Percentiles rank a stretch among this genome's conserved stretches.
Evolutionary conservation across 37 sponge, comb jelly and placozoan genomes (phyloP).

Genomic region (Chondrosia reniformis): DNA sequence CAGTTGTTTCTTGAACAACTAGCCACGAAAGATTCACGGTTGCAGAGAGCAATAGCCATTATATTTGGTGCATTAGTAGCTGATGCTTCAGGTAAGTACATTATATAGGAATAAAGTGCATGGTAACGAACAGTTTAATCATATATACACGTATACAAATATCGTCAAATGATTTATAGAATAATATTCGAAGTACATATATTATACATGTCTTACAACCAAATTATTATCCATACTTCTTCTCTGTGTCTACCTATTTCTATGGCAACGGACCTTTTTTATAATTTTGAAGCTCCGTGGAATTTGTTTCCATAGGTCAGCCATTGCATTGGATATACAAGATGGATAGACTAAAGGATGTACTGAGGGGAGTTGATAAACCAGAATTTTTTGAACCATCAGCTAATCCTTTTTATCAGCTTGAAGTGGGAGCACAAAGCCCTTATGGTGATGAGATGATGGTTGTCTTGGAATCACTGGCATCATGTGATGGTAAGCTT

Average conservation of each 20-base stretch:
- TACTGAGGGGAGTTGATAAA: neutral
- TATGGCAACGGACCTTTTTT: too few species aligned
- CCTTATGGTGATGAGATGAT: constrained; percentile 67
- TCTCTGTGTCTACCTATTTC: too few species aligned
- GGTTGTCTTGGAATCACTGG: constrained; percentile 50
- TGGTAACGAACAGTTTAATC: too few species aligned
- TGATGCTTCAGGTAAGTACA: constrained; percentile 77
- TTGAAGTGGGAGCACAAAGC: constrained; percentile 49
- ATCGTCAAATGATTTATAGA: too few species aligned
- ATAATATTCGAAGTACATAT: too few species aligned
- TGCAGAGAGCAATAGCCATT: constrained; percentile 50
- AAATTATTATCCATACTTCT: too few species aligned
- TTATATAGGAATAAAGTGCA: too few species aligned
- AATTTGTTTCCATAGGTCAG: constrained; percentile 54
- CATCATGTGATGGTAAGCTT: constrained; percentile 44
- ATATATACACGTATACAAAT: too few species aligned
- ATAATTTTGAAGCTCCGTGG: too few species aligned
- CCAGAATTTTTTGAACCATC: constrained; percentile 61
- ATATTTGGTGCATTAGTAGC: constrained; percentile 69
- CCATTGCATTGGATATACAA: constrained; percentile 72
- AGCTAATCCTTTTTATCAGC: constrained; percentile 54
- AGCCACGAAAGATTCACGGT: neutral
- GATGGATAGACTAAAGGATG: neutral
- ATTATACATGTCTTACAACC: too few species aligned
- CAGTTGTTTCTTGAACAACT: neutral